Base-by-base conservation (phyloP, 1,140 invertebrate genomes). In the Aradophagus sp. region DNA sequence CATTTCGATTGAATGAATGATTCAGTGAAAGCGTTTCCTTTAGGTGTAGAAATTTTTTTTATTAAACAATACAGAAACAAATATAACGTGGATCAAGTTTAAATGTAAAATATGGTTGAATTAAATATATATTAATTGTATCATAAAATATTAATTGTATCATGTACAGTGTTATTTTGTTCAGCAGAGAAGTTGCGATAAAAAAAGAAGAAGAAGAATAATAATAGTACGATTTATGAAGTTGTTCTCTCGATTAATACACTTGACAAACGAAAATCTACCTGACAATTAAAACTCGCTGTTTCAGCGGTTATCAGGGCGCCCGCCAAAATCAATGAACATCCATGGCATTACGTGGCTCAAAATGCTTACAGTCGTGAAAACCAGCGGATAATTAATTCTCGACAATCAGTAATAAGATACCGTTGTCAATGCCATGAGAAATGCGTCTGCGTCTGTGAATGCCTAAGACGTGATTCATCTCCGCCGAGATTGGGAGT, bases 361-460 rank as follows among this genome's bases (percentile, higher is more conserved):
- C 29, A 23, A 41, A 23, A 16, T 38, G 31, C 42, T 47, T 55
- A 23, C 31, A 36, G 19, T 42, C 26, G 31, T 48, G 42, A 61
- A 69, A 55, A 50, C 7, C 27, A 13, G 41, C 10, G 11, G 14
- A 39, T 62, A 62, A 69, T 62, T 56, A 62, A 69, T 69, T 19
- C 23, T 35, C 11, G n/a, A 15, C 14, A 35, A 62, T 69, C 52
- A 62, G 16, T 31, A 50, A 39, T 26, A 44, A 48, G 31, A 53
- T 27, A 41, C 7, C 32, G 47, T 59, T 59, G 53, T 58, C 63
- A 52, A 20, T 52, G 1, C 23, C 10, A 41, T 42, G 50, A 47
- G 39, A 55, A 55, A 63, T 55, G 26, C 47, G 47, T 36, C 27
- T 35, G 8, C 8, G 31, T 52, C 45, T 35, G 11, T 17, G 27